Percentiles rank a stretch among this genome's conserved stretches.
phyloP scores from a whole-genome alignment of 2,888 invertebrate genomes.

The Ashinkailepas kermadecensis region DNA sequence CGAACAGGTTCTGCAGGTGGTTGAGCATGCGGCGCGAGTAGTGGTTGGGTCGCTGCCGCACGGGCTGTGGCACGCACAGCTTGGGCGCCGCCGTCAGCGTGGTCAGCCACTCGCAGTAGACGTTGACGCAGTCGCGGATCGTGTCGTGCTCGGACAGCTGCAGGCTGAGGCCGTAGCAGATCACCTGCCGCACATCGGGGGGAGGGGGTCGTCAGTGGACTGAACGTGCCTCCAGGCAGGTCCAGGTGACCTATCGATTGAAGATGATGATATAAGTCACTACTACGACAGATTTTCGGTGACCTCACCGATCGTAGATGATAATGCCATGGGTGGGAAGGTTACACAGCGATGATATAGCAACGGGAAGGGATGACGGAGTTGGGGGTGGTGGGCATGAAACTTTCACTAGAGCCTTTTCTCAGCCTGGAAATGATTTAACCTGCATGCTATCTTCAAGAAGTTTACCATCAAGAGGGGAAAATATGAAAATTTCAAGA shows the following conservation, averaged over 20 bases:
- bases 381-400: too few relatives aligned
- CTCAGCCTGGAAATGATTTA: too few relatives aligned
- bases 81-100: constrained; percentile 75
- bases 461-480: too few relatives aligned
- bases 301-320: background rate
- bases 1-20: constrained; percentile 89
- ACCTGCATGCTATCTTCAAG: too few relatives aligned
- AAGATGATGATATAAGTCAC: background rate
- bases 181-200: constrained; percentile 54
- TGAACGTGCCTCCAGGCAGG: background rate
- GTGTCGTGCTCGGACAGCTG: constrained; percentile 88
- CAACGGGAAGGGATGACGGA: too few relatives aligned
- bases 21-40: constrained; percentile 84
- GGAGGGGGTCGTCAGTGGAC: background rate
- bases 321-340: background rate
- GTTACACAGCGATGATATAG: too few relatives aligned
- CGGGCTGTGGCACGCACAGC: constrained; percentile 79
- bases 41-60: constrained; percentile 65
- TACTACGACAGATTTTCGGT: background rate
- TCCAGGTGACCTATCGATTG: background rate
- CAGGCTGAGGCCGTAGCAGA: constrained; percentile 83
- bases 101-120: constrained; percentile 94
- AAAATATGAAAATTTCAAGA: too few relatives aligned
- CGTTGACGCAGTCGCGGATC: constrained; percentile 88
- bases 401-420: too few relatives aligned